Percentiles rank a stretch among this genome's conserved stretches.
Evolutionary conservation across 2,888 invertebrate species (phyloP).

Genomic region (Halocaridina rubra): DNA sequence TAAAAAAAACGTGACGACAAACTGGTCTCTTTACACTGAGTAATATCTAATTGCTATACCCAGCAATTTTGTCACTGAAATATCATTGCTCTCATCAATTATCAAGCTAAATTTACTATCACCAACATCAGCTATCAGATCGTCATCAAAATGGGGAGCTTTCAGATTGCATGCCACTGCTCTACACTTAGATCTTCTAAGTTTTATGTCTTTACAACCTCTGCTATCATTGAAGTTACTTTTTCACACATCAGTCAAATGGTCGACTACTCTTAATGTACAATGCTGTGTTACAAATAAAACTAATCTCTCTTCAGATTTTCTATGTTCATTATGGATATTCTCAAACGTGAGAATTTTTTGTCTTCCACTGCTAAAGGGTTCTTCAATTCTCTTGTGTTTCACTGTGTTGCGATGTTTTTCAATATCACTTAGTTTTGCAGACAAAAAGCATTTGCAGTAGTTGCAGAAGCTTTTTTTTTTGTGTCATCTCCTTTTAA

Average conservation of each 20-base stretch:
- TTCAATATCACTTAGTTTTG: background rate
- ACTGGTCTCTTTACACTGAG: background rate
- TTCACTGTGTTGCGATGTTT: background rate
- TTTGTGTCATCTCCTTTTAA: background rate
- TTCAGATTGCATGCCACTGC: background rate
- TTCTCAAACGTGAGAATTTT: background rate
- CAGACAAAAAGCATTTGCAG: background rate
- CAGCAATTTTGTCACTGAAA: background rate
- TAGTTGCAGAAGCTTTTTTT: background rate
- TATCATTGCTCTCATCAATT: background rate
- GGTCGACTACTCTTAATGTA: background rate
- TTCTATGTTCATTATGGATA: background rate
- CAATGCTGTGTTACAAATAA: background rate
- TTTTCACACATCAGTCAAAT: background rate
- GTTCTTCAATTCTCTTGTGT: background rate
- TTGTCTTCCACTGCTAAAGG: background rate
- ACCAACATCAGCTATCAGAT: background rate
- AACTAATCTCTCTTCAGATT: background rate
- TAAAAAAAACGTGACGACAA: background rate
- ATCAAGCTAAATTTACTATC: constrained; percentile 16
- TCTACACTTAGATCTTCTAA: constrained; percentile 10
- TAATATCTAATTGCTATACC: background rate
- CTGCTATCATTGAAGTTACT: background rate
- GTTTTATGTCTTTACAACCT: background rate
- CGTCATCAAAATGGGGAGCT: background rate